Evolutionary conservation across 2,797 vertebrate species (phyloP).

Genomic region (Aldrovandia affinis): DNA sequence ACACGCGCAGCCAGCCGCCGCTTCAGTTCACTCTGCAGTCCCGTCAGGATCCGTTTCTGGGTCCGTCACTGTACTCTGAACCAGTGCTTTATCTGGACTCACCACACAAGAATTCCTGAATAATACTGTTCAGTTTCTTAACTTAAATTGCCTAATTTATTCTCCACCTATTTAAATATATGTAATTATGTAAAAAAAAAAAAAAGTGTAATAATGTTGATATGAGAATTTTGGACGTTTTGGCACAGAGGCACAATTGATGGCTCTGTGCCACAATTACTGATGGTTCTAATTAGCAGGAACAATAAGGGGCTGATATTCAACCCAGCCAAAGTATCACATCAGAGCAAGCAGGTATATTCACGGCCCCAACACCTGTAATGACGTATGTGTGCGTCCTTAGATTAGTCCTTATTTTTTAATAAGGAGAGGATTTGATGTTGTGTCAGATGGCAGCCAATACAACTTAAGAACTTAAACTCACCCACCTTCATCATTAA

Average conservation of each 20-base stretch:
- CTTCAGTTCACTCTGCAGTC: background rate
- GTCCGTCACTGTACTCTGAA: background rate
- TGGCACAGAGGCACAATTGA: background rate
- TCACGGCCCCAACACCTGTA: background rate
- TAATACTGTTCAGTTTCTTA: background rate
- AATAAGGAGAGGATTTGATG: constrained; percentile 2
- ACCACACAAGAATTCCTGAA: background rate
- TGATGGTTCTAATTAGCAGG: constrained; percentile 23
- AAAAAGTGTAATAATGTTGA: background rate
- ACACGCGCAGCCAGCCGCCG: too few species aligned
- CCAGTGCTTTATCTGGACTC: background rate
- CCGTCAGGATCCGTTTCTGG: background rate
- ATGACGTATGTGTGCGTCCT: background rate
- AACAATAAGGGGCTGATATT: constrained; percentile 16
- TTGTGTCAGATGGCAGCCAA: constrained; percentile 6
- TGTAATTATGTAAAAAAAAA: background rate
- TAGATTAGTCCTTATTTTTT: background rate
- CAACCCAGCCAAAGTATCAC: constrained; percentile 14
- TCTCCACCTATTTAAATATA: background rate
- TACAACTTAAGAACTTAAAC: background rate
- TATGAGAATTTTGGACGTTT: background rate
- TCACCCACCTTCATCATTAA: constrained; percentile 7
- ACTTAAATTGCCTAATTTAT: background rate
- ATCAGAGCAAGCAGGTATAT: background rate
- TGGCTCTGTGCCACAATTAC: too few species aligned